Percentiles rank a stretch among this genome's conserved stretches.
phyloP scores from a whole-genome alignment of 1,140 invertebrate genomes.

The Leptinotarsa undecemlineata region DNA sequence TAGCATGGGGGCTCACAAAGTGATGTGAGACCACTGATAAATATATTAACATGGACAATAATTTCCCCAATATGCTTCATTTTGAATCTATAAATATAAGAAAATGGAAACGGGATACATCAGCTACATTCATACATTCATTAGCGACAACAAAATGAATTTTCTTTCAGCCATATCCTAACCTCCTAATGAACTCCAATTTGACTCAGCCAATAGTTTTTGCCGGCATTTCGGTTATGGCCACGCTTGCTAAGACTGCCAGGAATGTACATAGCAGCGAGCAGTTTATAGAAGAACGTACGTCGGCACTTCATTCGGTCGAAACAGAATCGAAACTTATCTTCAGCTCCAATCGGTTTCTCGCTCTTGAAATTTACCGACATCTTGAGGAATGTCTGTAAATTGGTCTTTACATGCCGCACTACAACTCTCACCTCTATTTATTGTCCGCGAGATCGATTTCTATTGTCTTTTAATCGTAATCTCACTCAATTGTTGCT shows the following conservation, averaged over 20 bases:
- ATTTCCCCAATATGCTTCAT: too few relatives aligned
- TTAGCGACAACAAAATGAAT: neutral
- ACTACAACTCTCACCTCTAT: conserved; percentile 43
- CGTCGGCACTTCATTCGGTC: conserved; percentile 28
- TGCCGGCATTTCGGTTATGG: conserved; percentile 28
- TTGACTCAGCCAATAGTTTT: conserved; percentile 21
- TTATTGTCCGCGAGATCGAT: conserved; percentile 40
- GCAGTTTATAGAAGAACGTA: conserved; percentile 33
- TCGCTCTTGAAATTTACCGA: conserved; percentile 44
- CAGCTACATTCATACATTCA: too few relatives aligned
- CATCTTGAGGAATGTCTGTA: conserved; percentile 50
- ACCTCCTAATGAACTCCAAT: conserved; percentile 12
- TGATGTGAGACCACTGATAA: too few relatives aligned
- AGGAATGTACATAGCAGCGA: conserved; percentile 30
- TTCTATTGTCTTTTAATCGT: conserved; percentile 37
- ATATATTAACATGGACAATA: too few relatives aligned
- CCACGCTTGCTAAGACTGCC: conserved; percentile 31
- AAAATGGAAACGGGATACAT: too few relatives aligned
- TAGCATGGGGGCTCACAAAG: too few relatives aligned
- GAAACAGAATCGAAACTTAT: conserved; percentile 37
- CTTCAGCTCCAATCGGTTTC: conserved; percentile 39
- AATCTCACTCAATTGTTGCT: conserved; percentile 1
- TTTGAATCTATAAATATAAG: too few relatives aligned
- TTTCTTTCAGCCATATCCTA: neutral
- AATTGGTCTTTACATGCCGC: conserved; percentile 52